Base-by-base conservation (phyloP, 2,113 vertebrate genomes). In the Misgurnus mizolepis region DNA sequence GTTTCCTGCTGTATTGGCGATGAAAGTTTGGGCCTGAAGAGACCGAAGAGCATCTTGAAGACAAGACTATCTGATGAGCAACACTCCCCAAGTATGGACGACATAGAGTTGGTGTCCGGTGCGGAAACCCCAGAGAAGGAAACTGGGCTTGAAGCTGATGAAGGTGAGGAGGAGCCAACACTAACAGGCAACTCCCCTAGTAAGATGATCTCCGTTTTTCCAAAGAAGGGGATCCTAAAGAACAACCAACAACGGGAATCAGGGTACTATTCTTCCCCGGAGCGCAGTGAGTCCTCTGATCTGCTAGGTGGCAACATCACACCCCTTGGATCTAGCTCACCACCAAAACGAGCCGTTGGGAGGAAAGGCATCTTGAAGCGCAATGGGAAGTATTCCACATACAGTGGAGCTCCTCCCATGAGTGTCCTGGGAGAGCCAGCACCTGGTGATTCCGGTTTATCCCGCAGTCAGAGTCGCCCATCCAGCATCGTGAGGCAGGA, bases 181-280 rank as follows among this genome's bases (percentile, higher is more conserved):
- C 53, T 82, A 90, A 93, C 84, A 88, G 93, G 85, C 34, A 86
- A 86, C 43, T 91, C 91, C 0, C 90, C 89, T 9, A 88, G 74
- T 82, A 95, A 91, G 92, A 94, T 61, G 73, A 92, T 91, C 71
- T 94, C 95, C 22, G 90, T 94, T 3, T 92, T 98, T 88, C 96
- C 98, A 78, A 98, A 97, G 90, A 99, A 99, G 89, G 97, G 98
- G 90, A 99, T 99, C 88, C 88, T 99, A 83, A 99, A 99, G 89
- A 99, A 98, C 90, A 97, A 95, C 67, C 96, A 95, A 87, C 95
- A 93, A 93, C 78, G 93, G 86, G 98, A 99, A 87, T 99, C 97
- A 0, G 98, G 98, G 78, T 99, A 99, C 89, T 99, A 99, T 87
- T 99, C 98, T 3, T 99, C 98, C 50, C 98, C 98, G 0, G 98